Percentiles rank a stretch among this genome's conserved stretches.
Evolutionary conservation across 92 coral and sea anemone species (phyloP).

Genomic region (Plumapathes pennacea): DNA sequence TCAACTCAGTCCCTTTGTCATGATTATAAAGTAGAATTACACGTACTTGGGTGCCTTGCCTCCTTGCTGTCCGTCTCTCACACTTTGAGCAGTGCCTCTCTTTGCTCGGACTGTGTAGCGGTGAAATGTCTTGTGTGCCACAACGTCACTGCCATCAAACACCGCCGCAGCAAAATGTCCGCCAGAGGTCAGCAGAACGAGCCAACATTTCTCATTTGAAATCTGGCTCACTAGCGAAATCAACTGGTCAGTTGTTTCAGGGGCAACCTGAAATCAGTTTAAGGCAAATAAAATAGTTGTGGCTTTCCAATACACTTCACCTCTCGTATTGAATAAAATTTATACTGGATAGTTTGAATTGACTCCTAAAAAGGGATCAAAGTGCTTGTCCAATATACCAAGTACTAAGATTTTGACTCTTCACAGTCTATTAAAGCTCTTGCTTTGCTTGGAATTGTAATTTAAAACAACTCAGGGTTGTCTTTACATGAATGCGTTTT

Average conservation of each 20-base stretch:
- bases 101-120: slow-evolving; percentile 97
- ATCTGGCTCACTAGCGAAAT: slow-evolving; percentile 39
- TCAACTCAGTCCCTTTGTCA: not conserved
- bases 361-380: not conserved
- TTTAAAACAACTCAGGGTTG: too few species aligned
- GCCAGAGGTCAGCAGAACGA: slow-evolving; percentile 90
- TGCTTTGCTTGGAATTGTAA: too few species aligned
- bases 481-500: too few species aligned
- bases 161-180: slow-evolving; percentile 99
- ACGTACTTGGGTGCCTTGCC: slow-evolving; percentile 90
- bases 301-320: too few species aligned
- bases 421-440: too few species aligned
- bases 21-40: not conserved
- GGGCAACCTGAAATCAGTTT: slow-evolving; percentile 44
- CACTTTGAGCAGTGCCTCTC: slow-evolving; percentile 92
- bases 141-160: slow-evolving; percentile 70
- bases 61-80: slow-evolving; percentile 85
- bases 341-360: not conserved
- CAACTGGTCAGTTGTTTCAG: slow-evolving; percentile 33
- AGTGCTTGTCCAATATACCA: too few species aligned
- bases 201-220: slow-evolving; percentile 64
- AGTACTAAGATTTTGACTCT: too few species aligned
- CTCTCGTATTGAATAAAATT: too few species aligned
- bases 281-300: not conserved
- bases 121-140: slow-evolving; percentile 92